These are phyloP conservation scores for Polylopha cassiicola DNA, from an alignment of 2,888 invertebrate genomes.

Conservation along the genomic window DNA sequence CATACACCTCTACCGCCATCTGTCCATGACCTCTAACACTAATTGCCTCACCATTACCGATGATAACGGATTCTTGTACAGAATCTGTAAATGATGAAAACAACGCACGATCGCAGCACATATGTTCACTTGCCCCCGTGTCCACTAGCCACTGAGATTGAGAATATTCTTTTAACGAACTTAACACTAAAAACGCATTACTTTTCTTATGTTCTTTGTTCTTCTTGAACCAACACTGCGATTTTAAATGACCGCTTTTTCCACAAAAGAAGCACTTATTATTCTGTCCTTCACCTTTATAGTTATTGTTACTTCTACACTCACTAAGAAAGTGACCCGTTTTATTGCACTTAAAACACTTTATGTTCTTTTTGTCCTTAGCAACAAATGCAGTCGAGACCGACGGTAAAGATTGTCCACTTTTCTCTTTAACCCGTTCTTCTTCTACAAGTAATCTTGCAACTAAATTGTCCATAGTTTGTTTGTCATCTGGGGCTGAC, in stretches of 20 bases:
- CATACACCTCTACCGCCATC: slow-evolving; percentile 8
- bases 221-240: slow-evolving; percentile 16
- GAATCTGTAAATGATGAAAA: slow-evolving; percentile 18
- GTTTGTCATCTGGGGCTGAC: slow-evolving; percentile 29
- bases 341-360: slow-evolving; percentile 15
- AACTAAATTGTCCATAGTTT: slow-evolving; percentile 28
- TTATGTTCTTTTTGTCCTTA: slow-evolving; percentile 3
- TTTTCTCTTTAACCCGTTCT: slow-evolving; percentile 27
- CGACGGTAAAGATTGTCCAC: background rate
- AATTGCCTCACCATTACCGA: slow-evolving; percentile 3
- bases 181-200: slow-evolving; percentile 26
- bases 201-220: slow-evolving; percentile 3
- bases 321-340: slow-evolving; percentile 11
- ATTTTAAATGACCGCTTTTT: slow-evolving; percentile 23
- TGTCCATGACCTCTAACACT: slow-evolving; percentile 9
- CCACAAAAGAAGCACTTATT: slow-evolving; percentile 22
- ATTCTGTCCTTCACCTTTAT: slow-evolving; percentile 1
- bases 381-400: slow-evolving; percentile 7
- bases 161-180: slow-evolving; percentile 2
- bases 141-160: slow-evolving; percentile 28
- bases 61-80: slow-evolving; percentile 12
- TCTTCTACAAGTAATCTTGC: slow-evolving; percentile 30
- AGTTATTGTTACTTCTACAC: slow-evolving; percentile 10
- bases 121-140: slow-evolving; percentile 28
- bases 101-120: slow-evolving; percentile 25